Base-by-base conservation (phyloP, 2,888 invertebrate species). In the Ormyrus thymus region DNA sequence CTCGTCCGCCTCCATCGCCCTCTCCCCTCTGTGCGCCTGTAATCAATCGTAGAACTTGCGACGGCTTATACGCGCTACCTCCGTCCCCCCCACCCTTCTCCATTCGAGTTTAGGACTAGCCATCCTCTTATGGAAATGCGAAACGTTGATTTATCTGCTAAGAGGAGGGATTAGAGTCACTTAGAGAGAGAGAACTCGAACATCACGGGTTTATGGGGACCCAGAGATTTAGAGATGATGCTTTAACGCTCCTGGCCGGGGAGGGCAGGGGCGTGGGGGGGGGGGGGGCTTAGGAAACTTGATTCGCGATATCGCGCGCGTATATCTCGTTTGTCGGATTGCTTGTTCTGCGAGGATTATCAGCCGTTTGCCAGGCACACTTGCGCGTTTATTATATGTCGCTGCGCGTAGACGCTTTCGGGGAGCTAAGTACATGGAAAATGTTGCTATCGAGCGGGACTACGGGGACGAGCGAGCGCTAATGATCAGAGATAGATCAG, bases 111-210 rank as follows among this genome's bases (percentile, higher is more conserved):
- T 29, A 6, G 15, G 58, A 58, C 15, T 15, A 6, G 8, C 13
- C 46, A 15, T n/a, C 15, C 59, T 59, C 56, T 62, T 75, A 80
- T 76, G 71, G 77, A 77, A 80, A 80, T 74, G 59, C 71, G 73
- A 72, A 66, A 58, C 73, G 76, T 55, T 74, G 76, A 77, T 80
- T 77, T 73, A 80, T 77, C 70, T 55, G 64, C n/a, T 59, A 13
- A 48, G 46, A 10, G 51, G 51, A 8, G 11, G 72, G 80, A 77
- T 80, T 77, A 80, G 76, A 77, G 80, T 77, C 80, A 77, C 80
- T 77, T 70, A 73, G 64, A 29, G 45, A 46, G 68, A 56, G 53
- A 53, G 29, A 11, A 7, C 46, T 45, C 15, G 70, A 65, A 61
- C 66, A 66, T 66, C 45, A 64, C 45, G 13, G 51, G 45, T 58